A percentile compares a stretch with the other conserved stretches of the same genome.
phyloP scores from a whole-genome alignment of 2,888 invertebrate genomes.

The Hydrotaea diabolus region DNA sequence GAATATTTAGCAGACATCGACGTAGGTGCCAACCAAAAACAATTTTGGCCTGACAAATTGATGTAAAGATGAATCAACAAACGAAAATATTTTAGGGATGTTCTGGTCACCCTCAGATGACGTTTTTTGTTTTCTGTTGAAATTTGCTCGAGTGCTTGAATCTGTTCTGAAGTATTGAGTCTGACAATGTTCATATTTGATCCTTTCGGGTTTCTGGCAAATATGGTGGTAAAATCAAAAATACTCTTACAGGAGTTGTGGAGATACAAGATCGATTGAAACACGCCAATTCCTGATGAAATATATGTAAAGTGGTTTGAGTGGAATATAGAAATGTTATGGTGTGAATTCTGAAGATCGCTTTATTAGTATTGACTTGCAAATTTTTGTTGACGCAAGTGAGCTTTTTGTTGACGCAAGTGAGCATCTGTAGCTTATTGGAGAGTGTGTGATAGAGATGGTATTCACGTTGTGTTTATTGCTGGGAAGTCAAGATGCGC shows the following conservation, averaged over 20 bases:
- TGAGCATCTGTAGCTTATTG: conserved; percentile 44
- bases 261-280: conserved; percentile 33
- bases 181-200: conserved; percentile 50
- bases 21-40: not conserved
- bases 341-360: not conserved
- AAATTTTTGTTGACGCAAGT: conserved; percentile 45
- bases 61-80: conserved; percentile 3
- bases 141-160: conserved; percentile 49
- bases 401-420: conserved; percentile 44
- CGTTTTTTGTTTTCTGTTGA: conserved; percentile 52
- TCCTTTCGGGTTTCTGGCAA: conserved; percentile 50
- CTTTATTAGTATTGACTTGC: not conserved
- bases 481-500: conserved; percentile 30
- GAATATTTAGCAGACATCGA: not conserved
- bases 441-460: not conserved
- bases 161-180: conserved; percentile 42
- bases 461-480: conserved; percentile 17
- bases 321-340: conserved; percentile 25
- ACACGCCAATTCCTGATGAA: conserved; percentile 11
- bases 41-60: conserved; percentile 36
- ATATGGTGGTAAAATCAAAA: conserved; percentile 41
- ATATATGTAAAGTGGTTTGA: conserved; percentile 35
- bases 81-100: conserved; percentile 50
- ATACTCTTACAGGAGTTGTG: conserved; percentile 37
- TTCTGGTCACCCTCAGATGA: conserved; percentile 50